A percentile compares a stretch with the other conserved stretches of the same genome.
phyloP scores from a whole-genome alignment of 1,140 invertebrate genomes.

The Nilaparvata lugens region DNA sequence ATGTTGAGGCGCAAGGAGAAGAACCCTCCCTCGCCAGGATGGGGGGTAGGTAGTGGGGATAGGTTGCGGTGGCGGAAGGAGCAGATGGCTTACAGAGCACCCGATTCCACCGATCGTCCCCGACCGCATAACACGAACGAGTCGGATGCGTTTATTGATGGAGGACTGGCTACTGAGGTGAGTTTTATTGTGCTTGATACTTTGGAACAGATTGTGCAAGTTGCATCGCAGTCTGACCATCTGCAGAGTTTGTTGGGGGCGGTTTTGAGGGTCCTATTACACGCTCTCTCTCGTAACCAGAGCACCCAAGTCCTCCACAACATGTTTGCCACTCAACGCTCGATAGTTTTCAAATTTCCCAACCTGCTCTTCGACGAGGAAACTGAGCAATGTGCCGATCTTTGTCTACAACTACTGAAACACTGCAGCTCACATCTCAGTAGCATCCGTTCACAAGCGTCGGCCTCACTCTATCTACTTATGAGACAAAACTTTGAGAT shows the following conservation, averaged over 20 bases:
- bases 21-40: constrained; percentile 25
- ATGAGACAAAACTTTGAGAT: constrained; percentile 97
- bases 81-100: constrained; percentile 57
- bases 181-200: constrained; percentile 81
- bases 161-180: constrained; percentile 81
- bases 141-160: constrained; percentile 58
- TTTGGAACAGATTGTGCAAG: constrained; percentile 78
- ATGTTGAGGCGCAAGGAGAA: constrained; percentile 71
- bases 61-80: constrained; percentile 71
- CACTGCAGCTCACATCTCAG: constrained; percentile 84
- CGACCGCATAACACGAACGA: constrained; percentile 22
- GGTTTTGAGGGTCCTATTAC: constrained; percentile 74
- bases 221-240: constrained; percentile 50
- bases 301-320: constrained; percentile 80
- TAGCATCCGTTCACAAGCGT: constrained; percentile 76
- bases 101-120: constrained; percentile 26
- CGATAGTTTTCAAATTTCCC: constrained; percentile 76
- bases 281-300: constrained; percentile 79
- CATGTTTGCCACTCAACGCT: constrained; percentile 85
- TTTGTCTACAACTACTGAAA: constrained; percentile 80
- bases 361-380: constrained; percentile 86
- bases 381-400: constrained; percentile 81
- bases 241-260: constrained; percentile 64
- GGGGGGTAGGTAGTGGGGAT: constrained; percentile 6
- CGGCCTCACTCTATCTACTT: constrained; percentile 86